These are phyloP conservation scores for Caenorhabditis uteleia DNA, from an alignment of 2,888 invertebrate species.

Conservation along the genomic window DNA sequence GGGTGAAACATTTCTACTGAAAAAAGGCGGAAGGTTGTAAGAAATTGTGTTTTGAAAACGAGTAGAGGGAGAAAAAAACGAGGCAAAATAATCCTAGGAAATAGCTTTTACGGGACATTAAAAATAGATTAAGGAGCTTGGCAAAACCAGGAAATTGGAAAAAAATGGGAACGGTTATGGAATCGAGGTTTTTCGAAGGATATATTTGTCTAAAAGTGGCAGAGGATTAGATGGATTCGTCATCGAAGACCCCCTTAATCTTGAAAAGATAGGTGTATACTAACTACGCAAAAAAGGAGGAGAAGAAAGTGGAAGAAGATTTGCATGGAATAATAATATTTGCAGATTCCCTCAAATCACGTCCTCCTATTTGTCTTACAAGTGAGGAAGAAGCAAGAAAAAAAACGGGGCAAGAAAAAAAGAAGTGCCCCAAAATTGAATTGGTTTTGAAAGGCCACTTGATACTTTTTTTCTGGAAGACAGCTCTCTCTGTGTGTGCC, in stretches of 20 bases:
- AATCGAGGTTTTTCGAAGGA: no score
- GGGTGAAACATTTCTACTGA: neutral
- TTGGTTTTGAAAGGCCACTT: constrained; percentile 39
- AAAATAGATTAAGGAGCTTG: no score
- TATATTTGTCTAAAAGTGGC: no score
- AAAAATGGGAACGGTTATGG: no score
- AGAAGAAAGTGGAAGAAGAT: no score
- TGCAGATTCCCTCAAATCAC: neutral
- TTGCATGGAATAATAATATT: constrained; percentile 3
- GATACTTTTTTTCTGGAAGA: constrained; percentile 39
- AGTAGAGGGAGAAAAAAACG: neutral
- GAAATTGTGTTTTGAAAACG: no score
- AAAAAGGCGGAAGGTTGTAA: no score
- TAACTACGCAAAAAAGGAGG: no score
- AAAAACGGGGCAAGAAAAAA: neutral
- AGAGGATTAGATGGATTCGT: no score
- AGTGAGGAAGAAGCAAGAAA: constrained; percentile 12
- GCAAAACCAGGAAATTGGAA: no score
- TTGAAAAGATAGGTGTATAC: no score
- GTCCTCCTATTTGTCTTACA: neutral
- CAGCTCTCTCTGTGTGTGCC: constrained; percentile 9
- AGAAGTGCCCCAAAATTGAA: constrained; percentile 36
- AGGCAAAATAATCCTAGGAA: constrained; percentile 5
- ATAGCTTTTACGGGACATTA: constrained; percentile 7
- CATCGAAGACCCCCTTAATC: no score